These are phyloP conservation scores for Dryadula phaetusa DNA, from an alignment of 2,888 invertebrate genomes.

Conservation along the genomic window DNA sequence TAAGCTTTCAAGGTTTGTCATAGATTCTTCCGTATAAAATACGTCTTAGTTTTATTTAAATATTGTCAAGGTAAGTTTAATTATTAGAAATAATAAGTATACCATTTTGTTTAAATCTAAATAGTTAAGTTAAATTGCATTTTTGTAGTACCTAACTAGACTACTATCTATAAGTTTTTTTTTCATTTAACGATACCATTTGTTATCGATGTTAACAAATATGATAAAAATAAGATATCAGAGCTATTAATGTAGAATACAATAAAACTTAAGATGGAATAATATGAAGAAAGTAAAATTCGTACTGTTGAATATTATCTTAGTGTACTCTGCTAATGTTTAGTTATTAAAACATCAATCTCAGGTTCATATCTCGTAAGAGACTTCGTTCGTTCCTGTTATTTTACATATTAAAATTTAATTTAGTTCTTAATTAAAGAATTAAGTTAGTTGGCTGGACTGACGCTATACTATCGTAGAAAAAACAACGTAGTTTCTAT, in stretches of 20 bases:
- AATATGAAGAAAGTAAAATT: background rate
- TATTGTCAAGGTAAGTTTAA: background rate
- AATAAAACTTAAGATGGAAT: background rate
- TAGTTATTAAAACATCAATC: background rate
- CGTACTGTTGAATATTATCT: background rate
- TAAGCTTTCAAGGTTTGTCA: conserved; percentile 5
- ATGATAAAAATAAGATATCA: conserved; percentile 10
- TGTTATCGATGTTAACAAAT: conserved; percentile 9
- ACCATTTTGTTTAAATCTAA: background rate
- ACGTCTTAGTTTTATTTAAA: background rate
- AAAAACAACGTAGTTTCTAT: no score
- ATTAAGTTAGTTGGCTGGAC: no score
- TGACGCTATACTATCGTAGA: no score
- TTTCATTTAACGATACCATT: background rate
- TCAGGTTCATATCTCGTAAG: background rate
- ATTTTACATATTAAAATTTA: no score
- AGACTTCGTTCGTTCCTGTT: no score
- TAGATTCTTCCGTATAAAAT: conserved; percentile 4
- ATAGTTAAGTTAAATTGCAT: no score
- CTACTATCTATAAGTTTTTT: background rate
- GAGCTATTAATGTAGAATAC: no score
- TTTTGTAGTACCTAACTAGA: no score
- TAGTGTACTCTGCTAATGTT: no score
- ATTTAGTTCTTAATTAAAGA: no score
- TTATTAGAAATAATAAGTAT: background rate